These are phyloP conservation scores for Loriculus beryllinus DNA, from an alignment of 2,797 vertebrate species.

Conservation along the genomic window DNA sequence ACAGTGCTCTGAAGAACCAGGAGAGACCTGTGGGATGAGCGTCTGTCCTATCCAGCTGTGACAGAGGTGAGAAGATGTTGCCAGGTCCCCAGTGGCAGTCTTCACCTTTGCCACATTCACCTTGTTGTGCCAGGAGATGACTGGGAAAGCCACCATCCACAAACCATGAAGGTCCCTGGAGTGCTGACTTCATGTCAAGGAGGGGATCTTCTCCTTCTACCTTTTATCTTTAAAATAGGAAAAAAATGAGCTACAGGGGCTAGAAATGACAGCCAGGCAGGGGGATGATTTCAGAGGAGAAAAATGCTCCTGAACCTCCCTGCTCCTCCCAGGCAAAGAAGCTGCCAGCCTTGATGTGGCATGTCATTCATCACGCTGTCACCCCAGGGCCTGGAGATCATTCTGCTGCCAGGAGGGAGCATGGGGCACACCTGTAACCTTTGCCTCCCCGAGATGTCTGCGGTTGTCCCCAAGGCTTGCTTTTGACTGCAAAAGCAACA, in stretches of 20 bases:
- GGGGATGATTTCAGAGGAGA: conserved; percentile 60
- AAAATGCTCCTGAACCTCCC: conserved; percentile 52
- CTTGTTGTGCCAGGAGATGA: neutral
- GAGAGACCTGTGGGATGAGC: neutral
- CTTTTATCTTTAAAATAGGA: neutral
- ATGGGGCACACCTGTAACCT: conserved; percentile 45
- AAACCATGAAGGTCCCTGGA: neutral
- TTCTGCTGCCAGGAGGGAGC: neutral
- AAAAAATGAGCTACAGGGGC: neutral
- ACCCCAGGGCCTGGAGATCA: neutral
- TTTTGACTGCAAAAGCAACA: neutral
- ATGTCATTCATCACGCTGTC: conserved; percentile 56
- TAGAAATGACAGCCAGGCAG: neutral
- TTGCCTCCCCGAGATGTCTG: neutral
- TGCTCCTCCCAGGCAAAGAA: conserved; percentile 45
- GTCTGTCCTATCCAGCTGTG: neutral
- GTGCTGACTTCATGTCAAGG: neutral
- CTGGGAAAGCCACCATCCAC: neutral
- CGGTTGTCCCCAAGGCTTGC: neutral
- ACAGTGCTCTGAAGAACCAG: neutral
- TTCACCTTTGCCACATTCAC: neutral
- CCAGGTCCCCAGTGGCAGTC: neutral
- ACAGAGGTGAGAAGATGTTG: neutral
- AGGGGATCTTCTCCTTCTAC: neutral
- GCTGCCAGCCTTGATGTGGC: conserved; percentile 57